These are phyloP conservation scores for Listronotus oregonensis DNA, from an alignment of 1,140 invertebrate species.

Conservation along the genomic window DNA sequence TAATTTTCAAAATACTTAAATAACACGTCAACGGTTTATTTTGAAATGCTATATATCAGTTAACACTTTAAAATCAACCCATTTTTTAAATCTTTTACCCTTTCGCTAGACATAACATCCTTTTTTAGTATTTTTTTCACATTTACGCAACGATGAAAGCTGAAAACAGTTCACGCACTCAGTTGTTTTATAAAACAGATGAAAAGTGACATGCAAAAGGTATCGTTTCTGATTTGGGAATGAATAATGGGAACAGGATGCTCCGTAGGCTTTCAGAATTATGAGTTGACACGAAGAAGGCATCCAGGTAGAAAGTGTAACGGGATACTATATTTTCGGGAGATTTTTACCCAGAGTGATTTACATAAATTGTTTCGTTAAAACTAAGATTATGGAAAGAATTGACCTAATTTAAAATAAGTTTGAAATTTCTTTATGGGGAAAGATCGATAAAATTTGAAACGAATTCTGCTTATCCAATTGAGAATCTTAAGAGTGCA, in stretches of 20 bases:
- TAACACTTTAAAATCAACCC: neutral
- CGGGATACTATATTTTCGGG: neutral
- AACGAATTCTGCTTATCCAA: no score
- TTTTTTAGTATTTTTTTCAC: constrained; percentile 19
- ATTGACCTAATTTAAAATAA: no score
- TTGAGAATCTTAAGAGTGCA: no score
- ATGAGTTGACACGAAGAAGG: neutral
- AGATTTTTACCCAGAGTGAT: neutral
- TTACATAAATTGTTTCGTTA: no score
- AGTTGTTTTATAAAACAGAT: constrained; percentile 10
- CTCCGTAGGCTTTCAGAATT: neutral
- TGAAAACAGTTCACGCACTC: neutral
- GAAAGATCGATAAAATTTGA: no score
- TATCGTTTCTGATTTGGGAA: constrained; percentile 5
- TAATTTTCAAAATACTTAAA: no score
- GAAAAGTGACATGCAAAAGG: constrained; percentile 7
- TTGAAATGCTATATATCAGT: constrained; percentile 12
- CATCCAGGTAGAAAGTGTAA: neutral
- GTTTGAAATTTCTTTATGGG: no score
- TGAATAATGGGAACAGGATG: constrained; percentile 15
- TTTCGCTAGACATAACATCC: constrained; percentile 16
- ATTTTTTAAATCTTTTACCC: constrained; percentile 8
- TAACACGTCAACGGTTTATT: constrained; percentile 1
- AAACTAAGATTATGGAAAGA: no score
- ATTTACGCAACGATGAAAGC: constrained; percentile 7